Evolutionary conservation across 1,140 invertebrate genomes (phyloP).

Genomic region (Mylabris phalerata): DNA sequence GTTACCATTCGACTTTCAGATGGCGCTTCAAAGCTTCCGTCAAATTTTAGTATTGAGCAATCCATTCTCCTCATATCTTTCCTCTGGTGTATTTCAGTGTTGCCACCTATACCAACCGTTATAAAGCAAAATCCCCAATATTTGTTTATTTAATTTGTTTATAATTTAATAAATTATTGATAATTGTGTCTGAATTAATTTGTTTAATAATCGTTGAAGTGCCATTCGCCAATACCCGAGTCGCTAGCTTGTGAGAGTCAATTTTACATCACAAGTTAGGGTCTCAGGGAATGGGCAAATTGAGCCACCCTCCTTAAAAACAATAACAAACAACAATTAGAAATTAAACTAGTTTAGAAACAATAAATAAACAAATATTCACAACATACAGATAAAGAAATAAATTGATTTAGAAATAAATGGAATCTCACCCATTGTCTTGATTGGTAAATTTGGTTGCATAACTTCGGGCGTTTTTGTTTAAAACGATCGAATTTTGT

Average conservation of each 20-base stretch:
- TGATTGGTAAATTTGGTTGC: background rate
- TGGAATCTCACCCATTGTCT: background rate
- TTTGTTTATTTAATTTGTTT: no score
- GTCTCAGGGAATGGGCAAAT: conserved; percentile 65
- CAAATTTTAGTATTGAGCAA: no score
- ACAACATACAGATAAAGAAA: background rate
- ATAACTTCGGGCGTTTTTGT: conserved; percentile 2
- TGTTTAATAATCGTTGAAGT: background rate
- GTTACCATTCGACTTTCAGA: no score
- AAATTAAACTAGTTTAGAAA: background rate
- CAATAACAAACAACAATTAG: conserved; percentile 32
- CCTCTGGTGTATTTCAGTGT: no score
- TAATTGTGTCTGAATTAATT: no score
- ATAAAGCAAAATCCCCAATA: no score
- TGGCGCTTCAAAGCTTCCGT: no score
- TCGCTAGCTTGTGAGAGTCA: conserved; percentile 64
- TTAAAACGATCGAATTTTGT: no score
- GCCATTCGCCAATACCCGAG: conserved; percentile 58
- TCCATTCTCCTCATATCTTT: no score
- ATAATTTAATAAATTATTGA: no score
- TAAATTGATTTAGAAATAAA: background rate
- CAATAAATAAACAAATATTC: background rate
- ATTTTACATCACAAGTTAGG: conserved; percentile 64
- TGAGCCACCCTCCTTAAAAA: conserved; percentile 35
- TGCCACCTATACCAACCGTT: no score